Evolutionary conservation across 2,113 vertebrate species (phyloP), one percentile per base, ranked within the genome.

Genomic region (Mungos mungo): DNA sequence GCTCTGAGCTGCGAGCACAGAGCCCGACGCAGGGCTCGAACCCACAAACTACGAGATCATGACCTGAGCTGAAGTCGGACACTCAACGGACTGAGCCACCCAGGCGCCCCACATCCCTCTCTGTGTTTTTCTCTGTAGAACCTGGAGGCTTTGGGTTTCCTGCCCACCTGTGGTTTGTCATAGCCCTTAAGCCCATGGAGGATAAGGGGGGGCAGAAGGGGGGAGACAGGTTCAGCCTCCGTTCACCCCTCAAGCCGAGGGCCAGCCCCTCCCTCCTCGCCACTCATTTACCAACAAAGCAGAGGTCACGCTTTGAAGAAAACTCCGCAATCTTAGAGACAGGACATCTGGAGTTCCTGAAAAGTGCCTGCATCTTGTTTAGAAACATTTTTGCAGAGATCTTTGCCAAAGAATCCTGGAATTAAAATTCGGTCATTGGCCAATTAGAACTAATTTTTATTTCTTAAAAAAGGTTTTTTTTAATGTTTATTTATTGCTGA

Each of bases 161-260:
- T 97, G 90, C 89, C 95, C 97, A 95, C 85, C 13, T 95, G 96
- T 18, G 95, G 97, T 96, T 96, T 18, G 94, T 83, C 96, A 86
- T 96, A 97, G 87, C 94, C 95, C 95, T 88, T 60, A 60, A 60
- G 57, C 57, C 57, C 7, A 7, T 18, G 8, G 57, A 60, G 21
- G 57, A 60, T 19, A 18, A 60, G 2, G 8, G 57, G 21, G 7
- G 57, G 57, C 41, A 41, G 41, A 41, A 41, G 57, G 57, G 97
- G 96, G 91, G 60, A 41, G 41, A 41, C 41, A 41, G 41, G 47
- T 96, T 96, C 83, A 98, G 98, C 84, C 97, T 97, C 92, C 90
- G 97, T 98, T 98, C 82, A 96, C 95, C 93, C 33, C 81, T 74
- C 85, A 52, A 90, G 85, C 97, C 95, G 52, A 52, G 35, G 66